phyloP scores from a whole-genome alignment of 2,113 vertebrate genomes.

The Parus major region DNA sequence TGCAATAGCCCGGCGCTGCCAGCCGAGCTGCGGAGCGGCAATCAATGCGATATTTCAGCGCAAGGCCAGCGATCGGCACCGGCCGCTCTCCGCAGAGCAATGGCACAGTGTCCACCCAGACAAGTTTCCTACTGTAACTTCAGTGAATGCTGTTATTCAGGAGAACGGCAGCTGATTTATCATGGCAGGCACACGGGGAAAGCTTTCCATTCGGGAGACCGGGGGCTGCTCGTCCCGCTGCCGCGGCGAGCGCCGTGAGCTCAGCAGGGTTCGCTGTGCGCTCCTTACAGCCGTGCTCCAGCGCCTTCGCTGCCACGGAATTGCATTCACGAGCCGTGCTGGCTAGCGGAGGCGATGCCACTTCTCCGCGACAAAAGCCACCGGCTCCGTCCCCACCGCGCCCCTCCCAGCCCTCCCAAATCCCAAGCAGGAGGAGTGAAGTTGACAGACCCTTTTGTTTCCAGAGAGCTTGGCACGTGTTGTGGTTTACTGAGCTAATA shows the following conservation, averaged over 20 bases:
- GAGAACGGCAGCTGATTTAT: neutral
- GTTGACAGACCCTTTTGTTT: slow-evolving; percentile 45
- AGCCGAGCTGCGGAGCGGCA: neutral
- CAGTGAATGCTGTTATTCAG: slow-evolving; percentile 45
- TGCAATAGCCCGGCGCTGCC: neutral
- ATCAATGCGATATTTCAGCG: neutral
- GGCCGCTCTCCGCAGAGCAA: slow-evolving; percentile 7
- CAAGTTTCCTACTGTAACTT: slow-evolving; percentile 59
- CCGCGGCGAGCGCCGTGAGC: neutral
- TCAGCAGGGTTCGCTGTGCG: neutral
- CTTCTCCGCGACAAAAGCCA: neutral
- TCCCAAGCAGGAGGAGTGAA: neutral
- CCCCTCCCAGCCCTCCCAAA: neutral
- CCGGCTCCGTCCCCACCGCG: neutral
- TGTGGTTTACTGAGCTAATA: slow-evolving; percentile 32
- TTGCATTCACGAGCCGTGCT: accelerated
- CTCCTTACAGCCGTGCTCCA: neutral
- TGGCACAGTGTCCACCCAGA: slow-evolving; percentile 7
- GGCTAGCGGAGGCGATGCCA: neutral
- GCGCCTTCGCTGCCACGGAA: neutral
- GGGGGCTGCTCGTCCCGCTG: neutral
- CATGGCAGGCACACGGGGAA: neutral
- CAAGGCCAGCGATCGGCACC: neutral
- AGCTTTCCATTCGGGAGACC: neutral
- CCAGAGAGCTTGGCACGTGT: slow-evolving; percentile 28